phyloP scores from a whole-genome alignment of 2,113 vertebrate genomes.

The Passer domesticus region DNA sequence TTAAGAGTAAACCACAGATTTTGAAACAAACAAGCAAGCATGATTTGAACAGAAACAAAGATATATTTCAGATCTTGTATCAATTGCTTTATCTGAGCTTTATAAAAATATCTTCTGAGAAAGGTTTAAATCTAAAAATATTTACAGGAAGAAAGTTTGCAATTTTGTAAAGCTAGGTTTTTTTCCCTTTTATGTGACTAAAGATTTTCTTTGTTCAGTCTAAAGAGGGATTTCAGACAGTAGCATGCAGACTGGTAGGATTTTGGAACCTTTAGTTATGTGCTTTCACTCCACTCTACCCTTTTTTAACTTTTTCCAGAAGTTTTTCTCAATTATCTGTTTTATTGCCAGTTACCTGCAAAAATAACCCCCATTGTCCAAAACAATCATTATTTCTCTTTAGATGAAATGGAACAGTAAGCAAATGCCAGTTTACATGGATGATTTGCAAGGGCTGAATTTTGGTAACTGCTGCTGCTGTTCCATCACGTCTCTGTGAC shows the following conservation, averaged over 20 bases:
- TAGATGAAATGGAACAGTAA: not conserved
- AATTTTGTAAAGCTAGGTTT: not conserved
- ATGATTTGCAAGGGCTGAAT: not conserved
- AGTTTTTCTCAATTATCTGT: not conserved
- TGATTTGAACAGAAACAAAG: not conserved
- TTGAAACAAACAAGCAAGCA: not conserved
- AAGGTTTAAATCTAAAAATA: not conserved
- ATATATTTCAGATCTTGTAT: not conserved
- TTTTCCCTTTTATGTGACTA: not conserved
- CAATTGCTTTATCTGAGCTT: not conserved
- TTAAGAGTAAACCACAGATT: not conserved
- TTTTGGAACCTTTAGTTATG: not conserved
- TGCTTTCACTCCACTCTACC: not conserved
- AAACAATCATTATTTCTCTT: not conserved
- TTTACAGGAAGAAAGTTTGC: not conserved
- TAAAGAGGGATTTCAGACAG: not conserved
- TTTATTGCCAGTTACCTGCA: not conserved
- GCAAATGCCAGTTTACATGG: not conserved
- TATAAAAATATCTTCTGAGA: not conserved
- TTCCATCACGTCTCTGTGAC: not conserved
- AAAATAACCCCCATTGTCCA: not conserved
- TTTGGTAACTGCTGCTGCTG: not conserved
- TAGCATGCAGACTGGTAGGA: not conserved
- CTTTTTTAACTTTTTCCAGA: not conserved
- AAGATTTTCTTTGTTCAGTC: not conserved